Evolutionary conservation across 2,888 invertebrate species (phyloP).

Genomic region (Platerodrilus igneus): DNA sequence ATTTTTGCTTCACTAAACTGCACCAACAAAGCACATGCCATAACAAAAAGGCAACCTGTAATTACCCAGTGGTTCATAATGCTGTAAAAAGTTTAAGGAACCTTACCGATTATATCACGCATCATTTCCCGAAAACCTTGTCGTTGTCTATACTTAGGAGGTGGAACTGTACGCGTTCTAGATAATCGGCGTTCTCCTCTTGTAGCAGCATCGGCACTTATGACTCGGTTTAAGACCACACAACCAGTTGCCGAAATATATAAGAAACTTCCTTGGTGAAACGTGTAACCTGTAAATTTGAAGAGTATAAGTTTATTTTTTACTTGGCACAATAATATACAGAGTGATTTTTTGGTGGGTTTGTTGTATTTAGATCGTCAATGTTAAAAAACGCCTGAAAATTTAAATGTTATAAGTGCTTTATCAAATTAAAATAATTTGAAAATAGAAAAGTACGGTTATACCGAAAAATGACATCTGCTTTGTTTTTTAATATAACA

Average conservation of each 20-base stretch:
- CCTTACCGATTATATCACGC: conserved; percentile 57
- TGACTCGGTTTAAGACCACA: conserved; percentile 57
- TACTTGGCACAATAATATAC: not conserved
- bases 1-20: conserved; percentile 56
- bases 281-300: conserved; percentile 55
- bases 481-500: no score
- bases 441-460: no score
- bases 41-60: conserved; percentile 70
- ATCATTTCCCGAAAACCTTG: conserved; percentile 59
- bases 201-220: conserved; percentile 42
- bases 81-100: not conserved
- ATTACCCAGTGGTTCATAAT: conserved; percentile 19
- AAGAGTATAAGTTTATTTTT: conserved; percentile 4
- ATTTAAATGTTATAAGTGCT: no score
- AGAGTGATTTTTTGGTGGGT: no score
- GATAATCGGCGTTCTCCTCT: conserved; percentile 50
- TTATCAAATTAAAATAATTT: no score
- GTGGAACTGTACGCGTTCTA: conserved; percentile 41
- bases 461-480: no score
- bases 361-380: no score
- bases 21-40: conserved; percentile 60
- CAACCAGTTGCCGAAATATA: conserved; percentile 60
- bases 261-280: conserved; percentile 66
- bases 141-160: conserved; percentile 45
- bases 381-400: no score